Evolutionary conservation across 2,797 vertebrate genomes (phyloP).

Genomic region (Rhynchotus rufescens): DNA sequence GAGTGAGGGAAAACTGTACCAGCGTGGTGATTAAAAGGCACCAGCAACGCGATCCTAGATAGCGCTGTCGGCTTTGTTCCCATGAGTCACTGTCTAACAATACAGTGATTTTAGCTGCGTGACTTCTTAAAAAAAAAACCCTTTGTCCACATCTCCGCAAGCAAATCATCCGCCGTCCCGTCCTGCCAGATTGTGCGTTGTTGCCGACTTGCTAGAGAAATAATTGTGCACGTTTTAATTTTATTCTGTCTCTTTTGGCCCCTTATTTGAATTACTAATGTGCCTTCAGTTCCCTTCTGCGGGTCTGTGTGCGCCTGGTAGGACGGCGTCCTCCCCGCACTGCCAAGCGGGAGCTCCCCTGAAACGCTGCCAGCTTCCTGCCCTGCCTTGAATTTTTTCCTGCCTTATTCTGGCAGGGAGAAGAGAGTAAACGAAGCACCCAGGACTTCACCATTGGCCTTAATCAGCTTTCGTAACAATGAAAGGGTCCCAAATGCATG

Average conservation of each 20-base stretch:
- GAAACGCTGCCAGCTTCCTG: conserved; percentile 5
- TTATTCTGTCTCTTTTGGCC: conserved; percentile 33
- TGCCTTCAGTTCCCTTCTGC: not conserved
- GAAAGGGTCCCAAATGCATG: conserved; percentile 41
- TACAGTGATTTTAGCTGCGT: conserved; percentile 68
- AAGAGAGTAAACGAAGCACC: not conserved
- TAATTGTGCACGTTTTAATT: conserved; percentile 28
- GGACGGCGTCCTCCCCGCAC: conserved; percentile 20
- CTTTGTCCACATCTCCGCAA: conserved; percentile 12
- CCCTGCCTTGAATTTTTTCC: not conserved
- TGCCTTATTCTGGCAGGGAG: not conserved
- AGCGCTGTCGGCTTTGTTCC: conserved; percentile 68
- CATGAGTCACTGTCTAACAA: conserved; percentile 75
- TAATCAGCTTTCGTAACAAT: conserved; percentile 58
- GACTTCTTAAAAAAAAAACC: conserved; percentile 58
- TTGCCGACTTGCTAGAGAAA: not conserved
- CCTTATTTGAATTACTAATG: conserved; percentile 71
- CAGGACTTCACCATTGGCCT: conserved; percentile 18
- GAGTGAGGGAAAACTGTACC: conserved; percentile 66
- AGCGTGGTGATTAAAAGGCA: conserved; percentile 73
- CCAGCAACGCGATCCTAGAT: conserved; percentile 61
- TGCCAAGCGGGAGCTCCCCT: conserved; percentile 19
- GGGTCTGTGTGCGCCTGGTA: conserved; percentile 1
- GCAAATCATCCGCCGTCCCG: not conserved
- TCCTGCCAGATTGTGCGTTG: not conserved